Base-by-base conservation (phyloP, 2,113 vertebrate species). In the Catharus minimus region DNA sequence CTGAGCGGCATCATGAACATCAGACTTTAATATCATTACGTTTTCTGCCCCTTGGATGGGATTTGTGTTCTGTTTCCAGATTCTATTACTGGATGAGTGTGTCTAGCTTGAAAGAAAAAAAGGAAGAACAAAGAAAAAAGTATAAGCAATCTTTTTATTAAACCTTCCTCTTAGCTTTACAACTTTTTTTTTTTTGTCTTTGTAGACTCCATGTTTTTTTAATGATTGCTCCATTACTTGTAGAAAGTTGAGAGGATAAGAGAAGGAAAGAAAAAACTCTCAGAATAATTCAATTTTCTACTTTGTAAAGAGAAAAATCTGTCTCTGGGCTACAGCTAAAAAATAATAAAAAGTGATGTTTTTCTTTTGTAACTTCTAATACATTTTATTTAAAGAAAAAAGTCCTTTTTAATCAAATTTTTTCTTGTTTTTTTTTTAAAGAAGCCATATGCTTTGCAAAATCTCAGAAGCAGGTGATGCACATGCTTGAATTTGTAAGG, bases 221-320 rank as follows among this genome's bases (percentile, higher is more conserved):
- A 92, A 96, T 94, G 88, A 93, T 79, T 89, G 73, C 55, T 94
- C 66, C 65, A 36, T 68, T 89, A 47, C 83, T 90, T 84, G 41
- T 75, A 66, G 77, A 90, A 90, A 89, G 69, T 69, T 68, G 81
- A 92, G 81, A 88, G 77, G 50, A 82, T 91, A 61, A 91, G 75
- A 79, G 58, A 75, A 84, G 27, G 77, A 86, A 88, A 72, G 66
- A 75, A 52, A 88, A 73, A 92, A 77, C 11, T 32, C 47, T 95
- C 30, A 85, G 83, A 95, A 95, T 95, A 95, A 95, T 95, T 95
- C 66, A 85, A 73, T 95, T 93, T 96, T 87, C 69, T 94, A 88
- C 81, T 90, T 66, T 62, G 43, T 84, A 69, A 86, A 86, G 62
- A 93, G 93, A 90, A 96, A 94, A 93, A 84, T 76, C 71, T 92